A percentile compares a stretch with the other conserved stretches of the same genome.
phyloP scores from a whole-genome alignment of 2,797 vertebrate species.

The Triplophysa bombifrons region DNA sequence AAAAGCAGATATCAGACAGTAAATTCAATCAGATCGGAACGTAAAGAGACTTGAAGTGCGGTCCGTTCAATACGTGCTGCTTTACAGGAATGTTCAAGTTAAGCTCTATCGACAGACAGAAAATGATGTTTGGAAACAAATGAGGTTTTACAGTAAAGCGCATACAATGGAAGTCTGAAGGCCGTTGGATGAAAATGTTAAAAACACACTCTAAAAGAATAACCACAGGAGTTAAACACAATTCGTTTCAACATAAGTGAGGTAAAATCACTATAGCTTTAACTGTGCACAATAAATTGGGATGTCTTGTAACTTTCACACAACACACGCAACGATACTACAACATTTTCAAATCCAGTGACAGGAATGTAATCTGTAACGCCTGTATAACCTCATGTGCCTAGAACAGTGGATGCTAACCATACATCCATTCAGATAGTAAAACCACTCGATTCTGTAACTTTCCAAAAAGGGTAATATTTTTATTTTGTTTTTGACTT shows the following conservation, averaged over 20 bases:
- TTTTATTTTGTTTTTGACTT: no score
- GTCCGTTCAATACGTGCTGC: neutral
- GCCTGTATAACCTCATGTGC: neutral
- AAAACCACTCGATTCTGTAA: no score
- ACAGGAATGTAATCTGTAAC: neutral
- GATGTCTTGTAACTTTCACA: neutral
- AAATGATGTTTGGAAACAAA: neutral
- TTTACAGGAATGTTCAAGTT: slow-evolving; percentile 5
- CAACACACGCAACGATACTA: neutral
- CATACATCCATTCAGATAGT: no score
- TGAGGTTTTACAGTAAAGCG: neutral
- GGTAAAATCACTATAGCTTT: slow-evolving; percentile 8
- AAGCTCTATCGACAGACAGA: neutral
- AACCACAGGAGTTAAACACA: neutral
- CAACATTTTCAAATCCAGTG: neutral
- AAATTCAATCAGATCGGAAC: neutral
- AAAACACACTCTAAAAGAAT: slow-evolving; percentile 4
- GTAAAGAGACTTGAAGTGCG: neutral
- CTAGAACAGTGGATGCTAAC: neutral
- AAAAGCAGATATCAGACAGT: neutral
- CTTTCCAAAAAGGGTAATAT: no score
- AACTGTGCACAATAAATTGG: neutral
- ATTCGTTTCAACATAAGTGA: neutral
- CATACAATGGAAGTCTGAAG: neutral
- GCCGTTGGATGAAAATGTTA: neutral